Evolutionary conservation across 2,888 invertebrate genomes (phyloP), one percentile per base, ranked within the genome.

Genomic region (Sphaeridia pumilis): DNA sequence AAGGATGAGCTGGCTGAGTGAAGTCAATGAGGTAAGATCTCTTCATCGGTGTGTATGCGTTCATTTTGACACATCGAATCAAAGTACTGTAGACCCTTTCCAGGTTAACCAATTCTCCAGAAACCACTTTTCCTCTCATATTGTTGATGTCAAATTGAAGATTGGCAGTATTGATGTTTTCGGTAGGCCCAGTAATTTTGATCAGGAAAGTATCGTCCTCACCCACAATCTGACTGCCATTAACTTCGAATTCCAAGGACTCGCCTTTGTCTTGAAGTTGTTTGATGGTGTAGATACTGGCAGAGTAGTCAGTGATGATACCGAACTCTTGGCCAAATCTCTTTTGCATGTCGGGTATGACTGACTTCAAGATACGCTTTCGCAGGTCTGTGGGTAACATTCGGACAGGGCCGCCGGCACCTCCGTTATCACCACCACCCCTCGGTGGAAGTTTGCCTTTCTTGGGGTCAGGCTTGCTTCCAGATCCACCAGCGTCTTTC

Each of bases 81-180:
- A 56, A 28, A 12, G 46, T 46, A 17, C 49, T 49, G 20, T 56
- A 56, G n/a, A 56, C 28, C 27, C 49, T n/a, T 20, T 56, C 52
- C 12, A 56, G 17, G 17, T 48, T 49, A 3, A 48, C 38, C 17
- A 55, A 5, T n/a, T 55, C 45, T 26, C 17, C 21, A n/a, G 17
- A 34, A 12, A 44, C 27, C 10, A 21, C 3, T 21, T 46, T 21
- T 7, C 49, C 46, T 14, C 20, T 27, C 52, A 52, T 49, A 2
- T 52, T 43, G 27, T 56, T 52, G 3, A 56, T 28, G 35, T 49
- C 46, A 1, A 46, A 10, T 1, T 4, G 12, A 21, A 56, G 41
- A 12, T 46, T 46, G 1, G 34, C 10, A 1, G 52, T 52, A 27
- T 52, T 49, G 24, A 56, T 36, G 10, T 14, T 25, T 52, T 52